phyloP scores from a whole-genome alignment of 1,140 invertebrate genomes.

The Berghia stephanieae region DNA sequence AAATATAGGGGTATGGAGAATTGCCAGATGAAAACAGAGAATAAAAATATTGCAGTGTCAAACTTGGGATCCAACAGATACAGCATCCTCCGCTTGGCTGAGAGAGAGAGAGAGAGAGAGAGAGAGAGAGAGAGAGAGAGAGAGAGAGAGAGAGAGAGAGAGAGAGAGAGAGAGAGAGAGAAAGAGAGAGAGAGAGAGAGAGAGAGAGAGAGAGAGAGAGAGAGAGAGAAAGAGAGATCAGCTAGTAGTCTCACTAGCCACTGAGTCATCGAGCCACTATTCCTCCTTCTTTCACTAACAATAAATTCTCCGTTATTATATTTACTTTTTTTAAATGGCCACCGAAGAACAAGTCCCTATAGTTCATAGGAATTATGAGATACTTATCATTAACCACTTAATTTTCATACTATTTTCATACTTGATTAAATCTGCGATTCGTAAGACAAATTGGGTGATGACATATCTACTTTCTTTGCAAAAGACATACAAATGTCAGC shows the following conservation, averaged over 20 bases:
- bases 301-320: too few species aligned
- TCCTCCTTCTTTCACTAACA: background rate
- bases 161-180: background rate
- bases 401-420: background rate
- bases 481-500: too few species aligned
- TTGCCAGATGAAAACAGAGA: too few species aligned
- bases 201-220: background rate
- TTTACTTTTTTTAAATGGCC: too few species aligned
- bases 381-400: background rate
- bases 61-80: background rate
- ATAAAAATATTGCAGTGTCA: too few species aligned
- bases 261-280: background rate
- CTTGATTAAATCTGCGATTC: background rate
- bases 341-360: background rate
- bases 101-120: conserved; percentile 26
- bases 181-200: background rate
- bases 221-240: background rate
- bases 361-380: background rate
- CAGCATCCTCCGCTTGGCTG: background rate
- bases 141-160: conserved; percentile 28
- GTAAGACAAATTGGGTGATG: background rate
- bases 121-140: conserved; percentile 30
- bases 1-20: too few species aligned
- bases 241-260: background rate
- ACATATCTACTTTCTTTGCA: background rate